Evolutionary conservation across 2,113 vertebrate genomes (phyloP).

Genomic region (Paratilapia polleni): DNA sequence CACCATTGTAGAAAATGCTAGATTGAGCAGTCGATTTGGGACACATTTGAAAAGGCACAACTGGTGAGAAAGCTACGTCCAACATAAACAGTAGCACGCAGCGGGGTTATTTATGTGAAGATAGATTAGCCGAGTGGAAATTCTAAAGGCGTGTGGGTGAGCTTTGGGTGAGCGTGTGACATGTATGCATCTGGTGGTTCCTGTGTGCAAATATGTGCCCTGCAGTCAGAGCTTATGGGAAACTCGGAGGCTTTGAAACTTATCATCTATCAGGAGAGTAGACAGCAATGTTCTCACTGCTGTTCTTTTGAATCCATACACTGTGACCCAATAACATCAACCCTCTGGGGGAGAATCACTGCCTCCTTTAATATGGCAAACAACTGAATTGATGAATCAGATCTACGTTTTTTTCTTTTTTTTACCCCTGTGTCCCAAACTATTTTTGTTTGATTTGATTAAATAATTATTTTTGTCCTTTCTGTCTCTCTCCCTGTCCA

Average conservation of each 20-base stretch:
- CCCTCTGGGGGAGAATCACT: constrained; percentile 23
- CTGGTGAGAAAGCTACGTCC: constrained; percentile 30
- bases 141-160: neutral
- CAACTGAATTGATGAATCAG: neutral
- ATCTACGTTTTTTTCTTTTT: neutral
- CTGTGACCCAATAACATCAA: constrained; percentile 38
- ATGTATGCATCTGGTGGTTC: constrained; percentile 12
- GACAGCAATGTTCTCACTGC: constrained; percentile 51
- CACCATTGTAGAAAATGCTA: neutral
- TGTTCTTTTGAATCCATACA: constrained; percentile 29
- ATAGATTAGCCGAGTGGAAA: constrained; percentile 31
- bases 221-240: constrained; percentile 59
- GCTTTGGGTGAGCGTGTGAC: neutral
- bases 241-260: constrained; percentile 23
- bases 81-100: constrained; percentile 18
- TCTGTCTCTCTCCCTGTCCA: neutral
- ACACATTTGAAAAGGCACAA: neutral
- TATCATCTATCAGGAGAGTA: constrained; percentile 51
- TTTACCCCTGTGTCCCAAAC: neutral
- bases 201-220: constrained; percentile 11
- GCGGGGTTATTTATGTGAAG: constrained; percentile 41
- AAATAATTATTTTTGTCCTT: constrained; percentile 1
- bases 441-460: constrained; percentile 2
- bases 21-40: neutral
- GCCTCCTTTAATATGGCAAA: constrained; percentile 13